Evolutionary conservation across 2,888 invertebrate genomes (phyloP).

Genomic region (Steinernema carpocapsae): DNA sequence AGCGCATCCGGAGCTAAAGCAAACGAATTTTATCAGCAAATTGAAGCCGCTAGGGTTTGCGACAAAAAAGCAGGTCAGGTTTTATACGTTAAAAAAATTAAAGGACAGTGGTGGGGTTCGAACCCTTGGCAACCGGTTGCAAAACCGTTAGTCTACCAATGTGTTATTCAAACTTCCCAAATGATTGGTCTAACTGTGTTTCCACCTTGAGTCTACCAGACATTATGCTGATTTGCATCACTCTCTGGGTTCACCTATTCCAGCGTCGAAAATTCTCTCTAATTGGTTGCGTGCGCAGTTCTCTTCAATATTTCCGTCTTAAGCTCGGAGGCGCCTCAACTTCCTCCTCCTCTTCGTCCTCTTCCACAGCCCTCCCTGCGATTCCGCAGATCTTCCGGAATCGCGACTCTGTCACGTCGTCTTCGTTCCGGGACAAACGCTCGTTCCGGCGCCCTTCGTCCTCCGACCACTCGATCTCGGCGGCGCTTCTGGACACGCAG

Average conservation of each 20-base stretch:
- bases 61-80: conserved; percentile 64
- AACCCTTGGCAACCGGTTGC: too few species aligned
- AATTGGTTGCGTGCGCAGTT: conserved; percentile 16
- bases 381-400: not conserved
- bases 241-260: too few species aligned
- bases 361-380: too few species aligned
- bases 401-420: conserved; percentile 14
- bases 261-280: conserved; percentile 21
- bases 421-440: conserved; percentile 54
- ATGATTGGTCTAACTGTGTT: too few species aligned
- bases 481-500: conserved; percentile 63
- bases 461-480: conserved; percentile 57
- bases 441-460: conserved; percentile 58
- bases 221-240: too few species aligned
- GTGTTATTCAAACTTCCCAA: too few species aligned
- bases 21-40: conserved; percentile 64
- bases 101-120: too few species aligned
- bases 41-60: conserved; percentile 66
- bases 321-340: conserved; percentile 8
- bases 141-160: too few species aligned
- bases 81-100: too few species aligned
- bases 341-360: not conserved
- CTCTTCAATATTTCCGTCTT: conserved; percentile 23
- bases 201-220: too few species aligned
- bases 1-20: conserved; percentile 67